phyloP scores from a whole-genome alignment of 2,797 vertebrate species.

The Paratrypauchen microcephalus region DNA sequence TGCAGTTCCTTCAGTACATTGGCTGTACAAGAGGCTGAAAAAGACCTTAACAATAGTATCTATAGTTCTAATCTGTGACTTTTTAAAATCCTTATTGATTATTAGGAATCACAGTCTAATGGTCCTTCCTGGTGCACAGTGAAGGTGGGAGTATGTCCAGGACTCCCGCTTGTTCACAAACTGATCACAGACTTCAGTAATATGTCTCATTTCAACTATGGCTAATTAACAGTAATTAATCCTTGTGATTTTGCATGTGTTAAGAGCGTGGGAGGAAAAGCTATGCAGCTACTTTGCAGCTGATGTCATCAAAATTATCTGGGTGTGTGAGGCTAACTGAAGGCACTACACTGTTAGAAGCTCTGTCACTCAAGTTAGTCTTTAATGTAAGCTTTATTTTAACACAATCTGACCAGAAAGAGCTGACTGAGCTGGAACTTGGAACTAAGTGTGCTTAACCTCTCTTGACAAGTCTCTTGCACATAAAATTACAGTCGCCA shows the following conservation, averaged over 20 bases:
- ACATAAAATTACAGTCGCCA: too few relatives aligned
- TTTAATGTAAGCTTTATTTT: too few relatives aligned
- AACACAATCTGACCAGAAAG: too few relatives aligned
- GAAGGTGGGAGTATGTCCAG: slow-evolving; percentile 32
- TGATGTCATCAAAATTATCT: too few relatives aligned
- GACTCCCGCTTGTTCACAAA: slow-evolving; percentile 26
- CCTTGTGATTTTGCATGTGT: slow-evolving; percentile 48
- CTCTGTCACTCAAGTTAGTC: too few relatives aligned
- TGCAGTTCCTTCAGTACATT: neutral
- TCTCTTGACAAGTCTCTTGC: too few relatives aligned
- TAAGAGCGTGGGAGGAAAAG: slow-evolving; percentile 36
- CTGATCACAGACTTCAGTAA: slow-evolving; percentile 40
- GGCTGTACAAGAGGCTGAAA: neutral
- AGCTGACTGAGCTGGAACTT: too few relatives aligned
- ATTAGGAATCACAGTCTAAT: neutral
- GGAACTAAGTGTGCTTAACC: too few relatives aligned
- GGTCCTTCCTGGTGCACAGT: slow-evolving; percentile 22
- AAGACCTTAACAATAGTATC: neutral
- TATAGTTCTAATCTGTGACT: neutral
- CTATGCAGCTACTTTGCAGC: neutral
- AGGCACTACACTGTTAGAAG: too few relatives aligned
- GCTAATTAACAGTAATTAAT: slow-evolving; percentile 56
- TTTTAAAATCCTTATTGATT: neutral
- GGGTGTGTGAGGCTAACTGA: too few relatives aligned
- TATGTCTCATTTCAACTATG: slow-evolving; percentile 39